Base-by-base conservation (phyloP, 1,140 invertebrate genomes). In the Planococcus citri region DNA sequence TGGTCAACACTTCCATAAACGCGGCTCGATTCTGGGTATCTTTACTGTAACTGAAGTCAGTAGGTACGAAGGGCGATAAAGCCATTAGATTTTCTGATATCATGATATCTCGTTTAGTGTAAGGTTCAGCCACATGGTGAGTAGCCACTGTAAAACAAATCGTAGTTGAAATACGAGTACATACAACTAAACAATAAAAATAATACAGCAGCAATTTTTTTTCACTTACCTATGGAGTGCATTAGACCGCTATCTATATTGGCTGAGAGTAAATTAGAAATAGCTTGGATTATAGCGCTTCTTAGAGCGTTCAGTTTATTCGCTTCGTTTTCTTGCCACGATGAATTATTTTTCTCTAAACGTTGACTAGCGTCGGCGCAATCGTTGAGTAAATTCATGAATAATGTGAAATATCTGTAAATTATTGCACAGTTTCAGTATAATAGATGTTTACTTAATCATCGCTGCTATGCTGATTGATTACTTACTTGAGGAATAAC, bases 1-100 rank as follows among this genome's bases (percentile, higher is more conserved):
- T 97, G 0, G 95, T 98, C 1, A 98, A 80, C 0, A 94, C 95
- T 79, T 98, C 96, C 92, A 98, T 97, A 76, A 98, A 98, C 0
- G 96, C 95, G 1, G 95, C 94, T 51, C 95, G 81, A 0, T 95
- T 98, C 81, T 98, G 95, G 8, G 97, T 82, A 82, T 98, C 96
- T 69, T 91, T 86, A 80, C 98, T 94, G 78, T 98, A 98, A 2
- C 95, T 95, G 72, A 98, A 80, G 76, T 64, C 70, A 58, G 69
- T 64, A 12, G 57, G 69, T 57, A 70, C 64, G 21, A 27, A 60
- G 8, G 60, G 60, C 4, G 60, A 64, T 27, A 64, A 64, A 21
- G 60, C 60, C 60, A 64, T 64, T 21, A 64, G 25, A 27, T 64
- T 64, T 64, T 64, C 60, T 25, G 60, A 64, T 25, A 64, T 64